Base-by-base conservation (phyloP, 2,888 invertebrate genomes). In the Thecocarcelia acutangulata region DNA sequence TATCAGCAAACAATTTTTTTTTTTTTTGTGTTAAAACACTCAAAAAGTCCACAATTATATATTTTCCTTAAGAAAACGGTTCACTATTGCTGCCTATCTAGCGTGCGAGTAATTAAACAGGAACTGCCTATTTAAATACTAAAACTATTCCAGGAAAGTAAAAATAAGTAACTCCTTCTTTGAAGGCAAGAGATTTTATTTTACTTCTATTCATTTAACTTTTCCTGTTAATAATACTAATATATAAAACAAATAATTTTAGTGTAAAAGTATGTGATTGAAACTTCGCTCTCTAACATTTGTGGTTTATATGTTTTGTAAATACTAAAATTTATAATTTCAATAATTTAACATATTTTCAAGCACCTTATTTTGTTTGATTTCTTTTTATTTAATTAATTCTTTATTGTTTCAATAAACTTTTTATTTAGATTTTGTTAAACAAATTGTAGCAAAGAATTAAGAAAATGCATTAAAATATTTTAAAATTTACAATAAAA, bases 381-480 rank as follows among this genome's bases (percentile, higher is more conserved):
- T 33, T 46, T 73, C 3, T 28, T 44, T 63, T 68, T 33, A 8
- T 21, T 59, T 73, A 37, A 8, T 48, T 79, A 37, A 0, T 40
- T 61, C 33, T 61, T 28, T 58, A 15, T 54, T 44, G n/a, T n/a
- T 59, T 72, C 0, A 19, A 59, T 33, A 33, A 9, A 15, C 33
- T 59, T 59, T 21, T 11, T 44, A 17, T 17, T 64, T 37, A 37
- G 0, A 19, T 48, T 63, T 58, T 44, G 58, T 56, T 69, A 68
- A 56, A 70, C 48, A 61, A 72, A 81, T 58, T 82, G 78, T 77
- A 82, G 74, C 69, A 82, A 78, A 78, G 69, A 69, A 56, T 64
- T 58, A 63, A 68, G 46, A 37, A 69, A 81, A 68, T 77, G 52
- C 72, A 83, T 76, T 81, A 24, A 73, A 74, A 70, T 44, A 81